phyloP scores from a whole-genome alignment of 2,888 invertebrate species.

The Amaurobius ferox region DNA sequence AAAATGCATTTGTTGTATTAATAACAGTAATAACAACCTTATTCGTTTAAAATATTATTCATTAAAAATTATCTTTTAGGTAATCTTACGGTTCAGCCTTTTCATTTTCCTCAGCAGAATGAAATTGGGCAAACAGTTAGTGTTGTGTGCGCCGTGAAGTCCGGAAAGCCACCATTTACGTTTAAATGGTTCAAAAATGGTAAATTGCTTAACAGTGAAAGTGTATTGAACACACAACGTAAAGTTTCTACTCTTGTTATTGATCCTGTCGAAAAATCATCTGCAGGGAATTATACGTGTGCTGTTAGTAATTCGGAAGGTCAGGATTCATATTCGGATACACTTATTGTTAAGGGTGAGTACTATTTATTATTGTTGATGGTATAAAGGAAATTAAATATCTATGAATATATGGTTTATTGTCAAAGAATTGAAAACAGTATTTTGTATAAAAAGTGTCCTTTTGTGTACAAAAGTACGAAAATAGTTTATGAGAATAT shows the following conservation, averaged over 20 bases:
- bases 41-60: too few relatives aligned
- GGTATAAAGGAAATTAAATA: too few relatives aligned
- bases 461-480: too few relatives aligned
- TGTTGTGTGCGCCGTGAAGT: slow-evolving; percentile 24
- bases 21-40: too few relatives aligned
- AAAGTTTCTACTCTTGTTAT: slow-evolving; percentile 32
- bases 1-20: too few relatives aligned
- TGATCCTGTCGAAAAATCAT: slow-evolving; percentile 23
- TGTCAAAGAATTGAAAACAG: too few relatives aligned
- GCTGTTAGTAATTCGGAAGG: slow-evolving; percentile 40
- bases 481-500: too few relatives aligned
- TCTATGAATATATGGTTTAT: too few relatives aligned
- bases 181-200: slow-evolving; percentile 47
- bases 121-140: slow-evolving; percentile 31
- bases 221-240: not conserved
- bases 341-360: slow-evolving; percentile 32
- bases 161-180: slow-evolving; percentile 31
- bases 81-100: slow-evolving; percentile 53
- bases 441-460: too few relatives aligned
- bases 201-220: not conserved
- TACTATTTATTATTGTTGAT: too few relatives aligned
- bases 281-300: slow-evolving; percentile 61
- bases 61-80: too few relatives aligned
- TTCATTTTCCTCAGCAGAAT: slow-evolving; percentile 24
- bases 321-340: slow-evolving; percentile 22